Evolutionary conservation across 2,113 vertebrate genomes (phyloP).

Genomic region (Syngnathus floridae): DNA sequence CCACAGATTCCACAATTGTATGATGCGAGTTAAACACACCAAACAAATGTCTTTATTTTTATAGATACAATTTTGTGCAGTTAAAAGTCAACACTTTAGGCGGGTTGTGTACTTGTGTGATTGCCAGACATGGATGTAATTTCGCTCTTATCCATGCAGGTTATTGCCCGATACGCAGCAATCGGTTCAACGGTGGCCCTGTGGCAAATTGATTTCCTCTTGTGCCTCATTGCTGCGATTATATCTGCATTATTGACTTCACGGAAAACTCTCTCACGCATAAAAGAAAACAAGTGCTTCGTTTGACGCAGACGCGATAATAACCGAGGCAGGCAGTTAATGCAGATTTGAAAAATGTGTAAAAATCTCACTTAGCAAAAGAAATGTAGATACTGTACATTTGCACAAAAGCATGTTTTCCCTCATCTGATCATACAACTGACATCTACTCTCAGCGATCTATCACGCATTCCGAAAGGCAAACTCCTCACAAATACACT

Average conservation of each 20-base stretch:
- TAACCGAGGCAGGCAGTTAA: constrained; percentile 16
- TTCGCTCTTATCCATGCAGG: not conserved
- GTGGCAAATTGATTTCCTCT: constrained; percentile 14
- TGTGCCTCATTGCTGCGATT: constrained; percentile 1
- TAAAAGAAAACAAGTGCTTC: constrained; percentile 21
- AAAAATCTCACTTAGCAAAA: constrained; percentile 30
- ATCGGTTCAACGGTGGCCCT: not conserved
- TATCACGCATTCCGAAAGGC: constrained; percentile 31
- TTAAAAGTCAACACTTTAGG: not conserved
- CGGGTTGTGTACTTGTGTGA: not conserved
- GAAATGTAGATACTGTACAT: constrained; percentile 19
- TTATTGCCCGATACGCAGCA: not conserved
- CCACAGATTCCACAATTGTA: not conserved
- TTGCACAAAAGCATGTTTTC: constrained; percentile 27
- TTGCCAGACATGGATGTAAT: not conserved
- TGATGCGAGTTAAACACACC: not conserved
- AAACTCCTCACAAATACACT: constrained; percentile 38
- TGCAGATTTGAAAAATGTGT: not conserved
- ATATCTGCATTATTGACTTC: constrained; percentile 10
- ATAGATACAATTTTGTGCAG: not conserved
- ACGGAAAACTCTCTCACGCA: constrained; percentile 5
- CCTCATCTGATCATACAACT: constrained; percentile 44
- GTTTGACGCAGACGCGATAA: constrained; percentile 16
- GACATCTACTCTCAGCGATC: constrained; percentile 36
- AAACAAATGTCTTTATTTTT: not conserved